Evolutionary conservation across 2,797 vertebrate genomes (phyloP).

Genomic region (Pseudomugil gertrudae): DNA sequence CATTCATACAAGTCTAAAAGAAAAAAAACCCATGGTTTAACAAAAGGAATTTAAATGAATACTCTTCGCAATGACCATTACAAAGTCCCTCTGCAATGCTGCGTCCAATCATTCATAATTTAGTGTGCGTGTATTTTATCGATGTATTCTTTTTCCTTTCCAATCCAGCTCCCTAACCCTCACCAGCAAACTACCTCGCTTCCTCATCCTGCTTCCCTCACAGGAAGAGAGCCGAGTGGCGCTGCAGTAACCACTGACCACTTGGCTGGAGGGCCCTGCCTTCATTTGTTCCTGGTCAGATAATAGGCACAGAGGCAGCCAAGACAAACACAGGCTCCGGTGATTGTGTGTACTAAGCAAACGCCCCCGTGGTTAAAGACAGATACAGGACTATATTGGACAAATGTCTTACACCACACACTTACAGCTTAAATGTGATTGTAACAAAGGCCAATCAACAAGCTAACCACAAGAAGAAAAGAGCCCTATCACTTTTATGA

Average conservation of each 20-base stretch:
- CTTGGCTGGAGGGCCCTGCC: slow-evolving; percentile 67
- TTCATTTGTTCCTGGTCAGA: slow-evolving; percentile 82
- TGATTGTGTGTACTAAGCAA: slow-evolving; percentile 66
- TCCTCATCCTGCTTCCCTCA: slow-evolving; percentile 79
- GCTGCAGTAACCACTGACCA: slow-evolving; percentile 56
- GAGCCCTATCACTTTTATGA: slow-evolving; percentile 16
- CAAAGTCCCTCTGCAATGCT: slow-evolving; percentile 24
- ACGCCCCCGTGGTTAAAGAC: slow-evolving; percentile 44
- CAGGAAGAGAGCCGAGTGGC: slow-evolving; percentile 70
- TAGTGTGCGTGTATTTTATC: slow-evolving; percentile 30
- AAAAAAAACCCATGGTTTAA: slow-evolving; percentile 11
- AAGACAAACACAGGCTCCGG: slow-evolving; percentile 78
- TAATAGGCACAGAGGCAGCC: slow-evolving; percentile 74
- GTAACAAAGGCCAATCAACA: background rate
- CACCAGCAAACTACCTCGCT: slow-evolving; percentile 74
- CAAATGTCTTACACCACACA: slow-evolving; percentile 32
- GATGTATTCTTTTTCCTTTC: slow-evolving; percentile 32
- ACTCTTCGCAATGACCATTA: slow-evolving; percentile 15
- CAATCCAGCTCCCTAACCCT: slow-evolving; percentile 54
- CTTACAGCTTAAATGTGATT: slow-evolving; percentile 7
- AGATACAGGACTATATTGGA: slow-evolving; percentile 39
- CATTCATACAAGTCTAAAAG: slow-evolving; percentile 12
- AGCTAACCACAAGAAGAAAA: slow-evolving; percentile 18
- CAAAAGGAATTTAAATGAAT: slow-evolving; percentile 20
- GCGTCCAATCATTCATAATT: slow-evolving; percentile 16